phyloP scores from a whole-genome alignment of 2,888 invertebrate genomes.

The Thecocarcelia acutangulata region DNA sequence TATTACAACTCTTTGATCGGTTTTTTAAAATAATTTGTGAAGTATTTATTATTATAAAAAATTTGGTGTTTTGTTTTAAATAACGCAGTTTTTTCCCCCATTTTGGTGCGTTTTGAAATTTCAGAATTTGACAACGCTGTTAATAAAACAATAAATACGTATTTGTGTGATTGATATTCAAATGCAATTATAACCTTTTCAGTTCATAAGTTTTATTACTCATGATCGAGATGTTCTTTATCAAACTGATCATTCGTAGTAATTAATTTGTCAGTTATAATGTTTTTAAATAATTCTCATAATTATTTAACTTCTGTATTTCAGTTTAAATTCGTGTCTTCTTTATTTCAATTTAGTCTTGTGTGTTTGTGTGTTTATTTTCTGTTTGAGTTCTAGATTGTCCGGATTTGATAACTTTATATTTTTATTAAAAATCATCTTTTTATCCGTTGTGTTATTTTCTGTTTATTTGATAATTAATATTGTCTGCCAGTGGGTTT shows the following conservation, averaged over 20 bases:
- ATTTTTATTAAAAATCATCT: conserved; percentile 56
- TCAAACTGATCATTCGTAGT: conserved; percentile 47
- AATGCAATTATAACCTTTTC: background rate
- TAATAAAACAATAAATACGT: no score
- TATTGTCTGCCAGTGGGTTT: conserved; percentile 52
- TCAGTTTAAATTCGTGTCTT: conserved; percentile 11
- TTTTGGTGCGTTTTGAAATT: no score
- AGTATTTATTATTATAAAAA: no score
- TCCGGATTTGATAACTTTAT: conserved; percentile 63
- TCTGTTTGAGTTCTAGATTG: conserved; percentile 43
- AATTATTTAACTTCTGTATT: conserved; percentile 58
- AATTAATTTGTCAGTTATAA: conserved; percentile 67
- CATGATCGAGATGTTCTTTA: conserved; percentile 29
- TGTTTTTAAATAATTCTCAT: conserved; percentile 59
- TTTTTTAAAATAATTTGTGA: no score
- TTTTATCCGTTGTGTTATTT: conserved; percentile 45
- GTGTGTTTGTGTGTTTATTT: background rate
- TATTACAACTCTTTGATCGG: no score
- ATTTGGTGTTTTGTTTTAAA: no score
- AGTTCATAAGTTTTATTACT: conserved; percentile 1
- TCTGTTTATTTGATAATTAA: conserved; percentile 60
- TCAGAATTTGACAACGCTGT: no score
- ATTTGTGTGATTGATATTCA: background rate
- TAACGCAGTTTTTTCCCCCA: no score
- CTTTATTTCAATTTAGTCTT: background rate